Conservation (phyloP, 2,888 invertebrate species). For the Reticulitermes lucifugus region DNA sequence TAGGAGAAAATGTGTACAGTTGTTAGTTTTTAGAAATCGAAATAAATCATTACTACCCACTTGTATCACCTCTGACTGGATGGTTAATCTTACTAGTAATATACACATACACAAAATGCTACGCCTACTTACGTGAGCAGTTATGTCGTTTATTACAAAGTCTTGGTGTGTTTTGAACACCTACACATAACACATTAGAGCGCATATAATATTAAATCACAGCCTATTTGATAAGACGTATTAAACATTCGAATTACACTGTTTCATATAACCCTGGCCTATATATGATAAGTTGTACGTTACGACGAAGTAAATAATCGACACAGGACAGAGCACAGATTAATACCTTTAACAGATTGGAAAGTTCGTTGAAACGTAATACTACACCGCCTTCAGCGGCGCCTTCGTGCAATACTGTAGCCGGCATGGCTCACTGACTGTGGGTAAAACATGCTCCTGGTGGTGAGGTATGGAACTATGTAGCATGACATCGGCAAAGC, state of each 20-base stretch:
- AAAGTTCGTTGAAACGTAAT: no score
- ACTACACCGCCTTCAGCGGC: no score
- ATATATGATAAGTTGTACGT: background rate
- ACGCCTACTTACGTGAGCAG: constrained; percentile 32
- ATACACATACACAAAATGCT: background rate
- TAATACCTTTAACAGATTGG: no score
- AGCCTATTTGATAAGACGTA: constrained; percentile 24
- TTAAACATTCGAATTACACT: background rate
- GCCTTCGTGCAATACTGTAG: no score
- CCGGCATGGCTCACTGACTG: no score
- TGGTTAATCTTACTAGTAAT: background rate
- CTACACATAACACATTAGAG: background rate
- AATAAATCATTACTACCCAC: background rate
- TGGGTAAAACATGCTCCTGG: no score
- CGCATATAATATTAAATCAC: constrained; percentile 15
- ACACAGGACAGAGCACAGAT: no score
- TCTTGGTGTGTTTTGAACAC: constrained; percentile 15
- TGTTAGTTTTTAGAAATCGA: background rate
- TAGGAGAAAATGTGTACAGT: background rate
- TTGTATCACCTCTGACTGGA: no score
- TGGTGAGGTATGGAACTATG: no score
- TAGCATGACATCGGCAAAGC: no score
- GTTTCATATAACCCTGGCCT: background rate
- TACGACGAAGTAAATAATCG: constrained; percentile 9
- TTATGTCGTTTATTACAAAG: constrained; percentile 14